Conservation (phyloP, 2,797 vertebrate species). For the Gila robusta region DNA sequence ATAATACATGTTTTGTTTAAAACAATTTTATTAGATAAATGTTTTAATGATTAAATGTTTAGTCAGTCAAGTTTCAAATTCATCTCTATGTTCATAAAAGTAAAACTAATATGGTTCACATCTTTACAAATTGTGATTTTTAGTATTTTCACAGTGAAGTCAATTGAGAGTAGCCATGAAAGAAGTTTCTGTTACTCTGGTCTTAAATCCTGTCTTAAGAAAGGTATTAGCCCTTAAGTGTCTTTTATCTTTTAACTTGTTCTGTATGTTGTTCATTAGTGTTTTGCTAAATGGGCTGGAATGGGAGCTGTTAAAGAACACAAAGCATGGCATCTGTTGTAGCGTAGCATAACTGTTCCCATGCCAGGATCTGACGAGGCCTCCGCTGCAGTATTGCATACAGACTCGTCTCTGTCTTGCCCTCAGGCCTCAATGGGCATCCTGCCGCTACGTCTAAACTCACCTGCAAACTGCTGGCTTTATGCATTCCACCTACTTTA, state of each 20-base stretch:
- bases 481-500: constrained; percentile 60
- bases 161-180: background rate
- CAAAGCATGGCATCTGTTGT: constrained; percentile 63
- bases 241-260: constrained; percentile 14
- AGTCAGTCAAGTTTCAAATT: background rate
- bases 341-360: constrained; percentile 63
- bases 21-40: background rate
- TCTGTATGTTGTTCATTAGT: constrained; percentile 50
- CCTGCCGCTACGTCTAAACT: constrained; percentile 58
- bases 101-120: background rate
- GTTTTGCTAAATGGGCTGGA: constrained; percentile 53
- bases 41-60: background rate
- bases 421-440: constrained; percentile 59
- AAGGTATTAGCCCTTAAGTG: constrained; percentile 28
- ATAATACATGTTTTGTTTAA: background rate
- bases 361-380: constrained; percentile 68
- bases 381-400: constrained; percentile 51
- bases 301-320: constrained; percentile 52
- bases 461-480: constrained; percentile 62
- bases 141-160: background rate
- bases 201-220: constrained; percentile 26
- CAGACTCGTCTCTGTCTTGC: constrained; percentile 54
- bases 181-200: background rate
- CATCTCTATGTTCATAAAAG: background rate
- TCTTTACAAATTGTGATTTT: background rate